Evolutionary conservation across 2,113 vertebrate species (phyloP), one percentile per base, ranked within the genome.

Genomic region (Progne subis): DNA sequence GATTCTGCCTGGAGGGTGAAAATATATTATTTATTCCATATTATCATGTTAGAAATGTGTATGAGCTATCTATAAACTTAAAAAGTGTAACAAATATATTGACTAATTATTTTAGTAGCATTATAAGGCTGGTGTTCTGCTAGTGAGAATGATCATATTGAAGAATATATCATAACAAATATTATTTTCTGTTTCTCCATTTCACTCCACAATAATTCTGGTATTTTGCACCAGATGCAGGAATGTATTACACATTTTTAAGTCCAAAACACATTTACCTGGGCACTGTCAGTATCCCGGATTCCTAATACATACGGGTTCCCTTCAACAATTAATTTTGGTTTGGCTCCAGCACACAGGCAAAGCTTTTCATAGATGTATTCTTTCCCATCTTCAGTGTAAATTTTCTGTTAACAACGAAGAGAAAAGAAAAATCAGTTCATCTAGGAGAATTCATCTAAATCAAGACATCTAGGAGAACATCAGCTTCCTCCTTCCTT

Each of bases 211-310:
- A 59, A 24, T 26, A 6, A 50, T 57, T 77, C 52, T 56, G 53
- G 49, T 46, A 26, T 50, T 76, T 84, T 80, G 23, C 63, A 57
- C 3, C 25, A 19, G 56, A 84, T 86, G 21, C 23, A 78, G 28
- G 14, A 87, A 34, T 37, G 9, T 19, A 65, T 41, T 23, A 49
- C 2, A 65, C 7, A 56, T 19, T 70, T 39, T 0, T 4, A 80
- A n/a, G 18, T 18, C 24, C 41, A 75, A 74, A 78, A 1, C 29
- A 44, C 19, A 26, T 56, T 93, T 98, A 99, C 99, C 99, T 98
- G 98, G 37, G 98, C 99, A 20, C 99, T 99, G 97, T 99, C 99
- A 47, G 99, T 99, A 96, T 99, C 99, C 13, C 99, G 98, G 94
- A 99, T 99, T 59, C 99, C 99, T 86, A 99, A 94, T 5, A 99